Base-by-base conservation (phyloP, 2,797 vertebrate genomes). In the Danio tinwini region DNA sequence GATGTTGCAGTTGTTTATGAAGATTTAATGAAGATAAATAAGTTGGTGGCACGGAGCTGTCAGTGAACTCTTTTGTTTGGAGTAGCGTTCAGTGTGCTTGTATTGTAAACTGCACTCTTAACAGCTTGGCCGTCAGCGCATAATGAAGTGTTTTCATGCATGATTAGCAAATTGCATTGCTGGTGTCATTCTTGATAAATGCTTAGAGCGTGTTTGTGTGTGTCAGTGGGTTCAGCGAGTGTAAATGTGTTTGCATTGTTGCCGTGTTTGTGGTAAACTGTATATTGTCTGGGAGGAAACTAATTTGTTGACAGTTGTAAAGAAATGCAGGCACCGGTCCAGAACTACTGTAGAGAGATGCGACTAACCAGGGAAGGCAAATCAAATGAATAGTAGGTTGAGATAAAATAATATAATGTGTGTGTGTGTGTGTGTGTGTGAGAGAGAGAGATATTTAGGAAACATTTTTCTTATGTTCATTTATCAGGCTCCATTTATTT, bases 11-110 rank as follows among this genome's bases (percentile, higher is more conserved):
- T 52, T 52, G 73, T 72, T 58, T 72, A 4, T 56, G 13, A 65
- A 65, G 74, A 19, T 77, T 56, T 29, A 76, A 68, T 76, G 52
- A 76, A 76, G 63, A 67, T 7, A 13, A 58, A 76, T 77, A 9
- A 37, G 19, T 8, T 44, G 6, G 19, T 49, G 17, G 71, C 56
- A 29, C 49, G 19, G 4, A n/a, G 44, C 12, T 9, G 56, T 16
- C 7, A 50, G 11, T 74, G 56, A 61, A 74, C 45, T 58, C 52
- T 47, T 56, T 45, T 58, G 75, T 49, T 77, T 77, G 44, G 75
- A 77, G 19, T 58, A 11, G 44, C 21, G 16, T 45, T 29, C 29
- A 29, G 40, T 45, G 73, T 13, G 50, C 14, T 67, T 44, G 14
- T 76, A 8, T 17, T 45, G 19, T 65, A 76, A 67, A 55, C 50